A percentile compares a stretch with the other conserved stretches of the same genome.
These are phyloP conservation scores for Megaceryle maxima DNA, from an alignment of 2,113 vertebrate genomes.

Conservation along the genomic window DNA sequence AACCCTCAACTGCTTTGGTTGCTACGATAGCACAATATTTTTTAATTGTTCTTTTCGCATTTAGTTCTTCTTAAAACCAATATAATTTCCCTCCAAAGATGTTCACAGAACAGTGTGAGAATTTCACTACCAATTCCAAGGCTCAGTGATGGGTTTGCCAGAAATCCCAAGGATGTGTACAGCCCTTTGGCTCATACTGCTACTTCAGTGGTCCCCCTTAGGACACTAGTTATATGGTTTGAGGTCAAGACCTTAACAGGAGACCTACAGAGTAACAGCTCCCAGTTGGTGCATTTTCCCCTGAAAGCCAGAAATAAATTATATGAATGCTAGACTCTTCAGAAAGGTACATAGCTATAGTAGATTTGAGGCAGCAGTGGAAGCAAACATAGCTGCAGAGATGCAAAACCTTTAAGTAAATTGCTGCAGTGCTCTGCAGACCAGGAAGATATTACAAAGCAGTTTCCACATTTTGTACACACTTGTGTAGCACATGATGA, in stretches of 20 bases:
- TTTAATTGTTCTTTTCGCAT: constrained; percentile 69
- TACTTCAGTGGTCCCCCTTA: not conserved
- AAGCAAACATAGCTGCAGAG: not conserved
- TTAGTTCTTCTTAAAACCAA: constrained; percentile 53
- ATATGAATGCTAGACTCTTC: not conserved
- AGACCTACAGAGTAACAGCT: not conserved
- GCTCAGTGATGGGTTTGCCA: not conserved
- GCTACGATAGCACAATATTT: constrained; percentile 62
- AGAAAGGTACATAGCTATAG: not conserved
- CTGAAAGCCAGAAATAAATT: not conserved
- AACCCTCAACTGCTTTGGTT: not conserved
- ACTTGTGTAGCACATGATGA: not conserved
- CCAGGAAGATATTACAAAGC: not conserved
- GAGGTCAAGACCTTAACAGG: not conserved
- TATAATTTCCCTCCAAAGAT: constrained; percentile 43
- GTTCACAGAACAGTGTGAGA: not conserved
- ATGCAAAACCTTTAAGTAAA: not conserved
- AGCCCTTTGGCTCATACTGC: not conserved
- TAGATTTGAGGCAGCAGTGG: not conserved
- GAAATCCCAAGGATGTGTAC: not conserved
- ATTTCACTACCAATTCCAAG: not conserved
- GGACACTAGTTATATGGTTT: not conserved
- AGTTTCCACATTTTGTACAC: not conserved
- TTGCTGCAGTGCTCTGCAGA: not conserved
- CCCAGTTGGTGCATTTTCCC: not conserved